Evolutionary conservation across 1,140 invertebrate genomes (phyloP).

Genomic region (Bradysia coprophila): DNA sequence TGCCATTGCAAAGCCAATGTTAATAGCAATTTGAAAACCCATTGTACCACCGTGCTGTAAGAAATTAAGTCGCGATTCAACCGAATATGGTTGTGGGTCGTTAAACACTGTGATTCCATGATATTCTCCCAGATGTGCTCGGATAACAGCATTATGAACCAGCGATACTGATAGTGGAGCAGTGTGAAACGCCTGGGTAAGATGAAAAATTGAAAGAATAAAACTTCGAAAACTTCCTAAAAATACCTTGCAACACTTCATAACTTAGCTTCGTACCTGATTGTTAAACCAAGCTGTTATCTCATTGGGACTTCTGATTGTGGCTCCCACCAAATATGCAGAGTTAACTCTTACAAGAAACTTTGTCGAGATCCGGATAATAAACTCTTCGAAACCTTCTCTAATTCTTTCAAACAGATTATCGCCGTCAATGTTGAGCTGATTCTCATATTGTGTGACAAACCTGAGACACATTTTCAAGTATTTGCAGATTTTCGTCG

Average conservation of each 20-base stretch:
- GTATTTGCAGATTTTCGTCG: too few relatives aligned
- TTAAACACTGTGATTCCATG: neutral
- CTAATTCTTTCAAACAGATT: constrained; percentile 44
- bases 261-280: too few relatives aligned
- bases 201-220: constrained; percentile 12
- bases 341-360: constrained; percentile 18
- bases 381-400: constrained; percentile 41
- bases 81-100: constrained; percentile 7
- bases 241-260: constrained; percentile 1
- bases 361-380: constrained; percentile 35
- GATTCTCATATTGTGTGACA: too few relatives aligned
- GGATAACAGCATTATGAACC: constrained; percentile 34
- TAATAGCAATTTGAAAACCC: constrained; percentile 41
- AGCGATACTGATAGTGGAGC: constrained; percentile 35
- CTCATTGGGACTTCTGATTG: constrained; percentile 14
- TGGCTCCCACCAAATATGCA: constrained; percentile 27
- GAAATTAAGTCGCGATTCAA: constrained; percentile 23
- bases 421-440: too few relatives aligned
- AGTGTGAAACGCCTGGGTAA: constrained; percentile 43
- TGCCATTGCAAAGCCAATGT: constrained; percentile 43
- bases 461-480: too few relatives aligned
- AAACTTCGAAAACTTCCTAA: too few relatives aligned
- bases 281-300: constrained; percentile 37
- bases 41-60: constrained; percentile 30
- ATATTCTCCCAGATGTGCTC: neutral